Evolutionary conservation across 2,888 invertebrate genomes (phyloP).

Genomic region (Ryuthela nishihirai): DNA sequence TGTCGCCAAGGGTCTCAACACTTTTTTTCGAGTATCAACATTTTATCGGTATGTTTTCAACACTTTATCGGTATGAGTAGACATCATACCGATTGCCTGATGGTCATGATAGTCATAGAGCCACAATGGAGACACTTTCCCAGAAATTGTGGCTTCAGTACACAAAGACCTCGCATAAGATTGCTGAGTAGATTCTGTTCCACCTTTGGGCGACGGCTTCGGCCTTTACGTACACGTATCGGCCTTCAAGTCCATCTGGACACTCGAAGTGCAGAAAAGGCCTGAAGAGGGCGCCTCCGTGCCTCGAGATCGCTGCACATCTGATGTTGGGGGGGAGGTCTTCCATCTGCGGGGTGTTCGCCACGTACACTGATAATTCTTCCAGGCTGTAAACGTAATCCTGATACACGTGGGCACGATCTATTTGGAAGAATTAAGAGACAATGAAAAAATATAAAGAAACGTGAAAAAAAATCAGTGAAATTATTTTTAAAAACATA

Average conservation of each 20-base stretch:
- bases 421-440: constrained; percentile 36
- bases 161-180: constrained; percentile 56
- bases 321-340: constrained; percentile 42
- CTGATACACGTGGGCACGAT: constrained; percentile 46
- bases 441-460: no score
- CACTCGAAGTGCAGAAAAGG: constrained; percentile 55
- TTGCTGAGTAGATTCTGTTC: constrained; percentile 53
- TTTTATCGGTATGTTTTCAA: no score
- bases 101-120: no score
- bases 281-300: constrained; percentile 54
- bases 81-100: no score
- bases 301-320: constrained; percentile 53
- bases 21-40: no score
- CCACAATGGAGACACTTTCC: no score
- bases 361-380: constrained; percentile 54
- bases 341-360: constrained; percentile 49
- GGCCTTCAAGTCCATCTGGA: constrained; percentile 48
- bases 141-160: constrained; percentile 44
- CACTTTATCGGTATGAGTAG: no score
- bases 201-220: constrained; percentile 54
- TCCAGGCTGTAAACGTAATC: constrained; percentile 55
- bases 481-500: no score
- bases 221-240: constrained; percentile 55
- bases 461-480: no score
- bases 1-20: no score